Evolutionary conservation across 2,888 invertebrate genomes (phyloP).

Genomic region (Cryptosula pallasiana): DNA sequence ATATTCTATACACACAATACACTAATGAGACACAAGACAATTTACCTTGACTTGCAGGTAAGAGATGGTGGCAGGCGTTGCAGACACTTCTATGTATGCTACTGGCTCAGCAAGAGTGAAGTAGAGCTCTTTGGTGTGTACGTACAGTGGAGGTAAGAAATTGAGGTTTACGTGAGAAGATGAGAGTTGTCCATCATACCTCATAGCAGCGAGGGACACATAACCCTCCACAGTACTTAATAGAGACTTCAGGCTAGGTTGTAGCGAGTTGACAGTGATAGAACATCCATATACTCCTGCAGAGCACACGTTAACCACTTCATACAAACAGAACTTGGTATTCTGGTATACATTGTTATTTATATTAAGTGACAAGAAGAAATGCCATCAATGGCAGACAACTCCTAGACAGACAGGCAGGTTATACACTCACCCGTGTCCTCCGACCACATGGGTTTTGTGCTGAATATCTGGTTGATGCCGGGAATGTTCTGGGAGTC

Average conservation of each 20-base stretch:
- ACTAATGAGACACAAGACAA: not conserved
- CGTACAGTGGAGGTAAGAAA: slow-evolving; percentile 43
- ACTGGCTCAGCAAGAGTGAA: slow-evolving; percentile 29
- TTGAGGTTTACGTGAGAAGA: slow-evolving; percentile 34
- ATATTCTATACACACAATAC: not conserved
- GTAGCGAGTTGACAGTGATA: slow-evolving; percentile 29
- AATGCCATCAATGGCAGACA: too few relatives aligned
- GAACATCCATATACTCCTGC: slow-evolving; percentile 40
- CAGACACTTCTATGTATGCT: not conserved
- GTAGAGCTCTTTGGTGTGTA: slow-evolving; percentile 40
- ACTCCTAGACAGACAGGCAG: too few relatives aligned
- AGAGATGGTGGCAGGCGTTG: not conserved
- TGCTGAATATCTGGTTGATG: not conserved
- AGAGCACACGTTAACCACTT: too few relatives aligned
- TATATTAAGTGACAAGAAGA: too few relatives aligned
- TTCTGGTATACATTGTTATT: too few relatives aligned
- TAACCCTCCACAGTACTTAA: slow-evolving; percentile 36
- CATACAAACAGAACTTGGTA: too few relatives aligned
- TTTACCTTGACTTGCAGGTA: not conserved
- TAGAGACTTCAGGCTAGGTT: slow-evolving; percentile 29
- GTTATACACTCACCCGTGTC: slow-evolving; percentile 4
- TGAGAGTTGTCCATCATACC: slow-evolving; percentile 33
- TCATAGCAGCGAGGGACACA: slow-evolving; percentile 33
- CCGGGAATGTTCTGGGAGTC: not conserved
- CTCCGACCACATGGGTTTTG: not conserved